Percentiles rank a stretch among this genome's conserved stretches.
These are phyloP conservation scores for Drosophila oshimai DNA, from an alignment of 1,140 invertebrate genomes.

Conservation along the genomic window DNA sequence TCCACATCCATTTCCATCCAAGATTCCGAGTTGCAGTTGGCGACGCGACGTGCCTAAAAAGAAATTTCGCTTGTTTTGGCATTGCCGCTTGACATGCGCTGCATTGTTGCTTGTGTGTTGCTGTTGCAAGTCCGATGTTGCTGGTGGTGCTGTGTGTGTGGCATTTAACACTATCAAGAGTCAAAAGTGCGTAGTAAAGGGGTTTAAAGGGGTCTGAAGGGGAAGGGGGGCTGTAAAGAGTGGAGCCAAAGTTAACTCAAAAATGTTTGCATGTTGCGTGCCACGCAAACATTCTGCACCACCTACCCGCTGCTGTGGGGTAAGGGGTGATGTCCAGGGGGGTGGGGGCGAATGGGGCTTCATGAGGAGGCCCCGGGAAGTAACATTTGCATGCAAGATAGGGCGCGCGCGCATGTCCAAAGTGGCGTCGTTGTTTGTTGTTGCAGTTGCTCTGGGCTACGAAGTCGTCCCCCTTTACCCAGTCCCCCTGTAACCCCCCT, in stretches of 20 bases:
- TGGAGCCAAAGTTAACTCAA: conserved; percentile 70
- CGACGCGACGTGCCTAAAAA: conserved; percentile 72
- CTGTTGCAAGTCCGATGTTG: neutral
- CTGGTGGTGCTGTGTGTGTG: conserved; percentile 50
- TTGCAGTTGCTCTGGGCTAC: conserved; percentile 44
- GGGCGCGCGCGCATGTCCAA: conserved; percentile 75
- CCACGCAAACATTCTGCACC: conserved; percentile 71
- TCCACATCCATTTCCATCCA: conserved; percentile 17
- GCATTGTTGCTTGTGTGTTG: conserved; percentile 26
- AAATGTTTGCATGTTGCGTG: conserved; percentile 79
- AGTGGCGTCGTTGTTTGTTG: conserved; percentile 51
- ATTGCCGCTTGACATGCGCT: conserved; percentile 59
- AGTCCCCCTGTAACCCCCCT: neutral
- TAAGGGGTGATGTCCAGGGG: neutral
- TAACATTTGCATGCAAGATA: conserved; percentile 76
- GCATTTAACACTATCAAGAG: conserved; percentile 77
- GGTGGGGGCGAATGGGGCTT: neutral
- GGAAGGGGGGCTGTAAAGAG: neutral
- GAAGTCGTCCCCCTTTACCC: conserved; percentile 34
- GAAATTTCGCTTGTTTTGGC: conserved; percentile 65
- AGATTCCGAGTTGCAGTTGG: conserved; percentile 39
- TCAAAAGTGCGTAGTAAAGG: conserved; percentile 71
- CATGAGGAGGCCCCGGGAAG: conserved; percentile 1
- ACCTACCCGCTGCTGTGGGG: conserved; percentile 7
- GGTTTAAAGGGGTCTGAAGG: neutral